A percentile compares a stretch with the other conserved stretches of the same genome.
These are phyloP conservation scores for Halictus quadricinctus DNA, from an alignment of 2,888 invertebrate genomes.

Conservation along the genomic window DNA sequence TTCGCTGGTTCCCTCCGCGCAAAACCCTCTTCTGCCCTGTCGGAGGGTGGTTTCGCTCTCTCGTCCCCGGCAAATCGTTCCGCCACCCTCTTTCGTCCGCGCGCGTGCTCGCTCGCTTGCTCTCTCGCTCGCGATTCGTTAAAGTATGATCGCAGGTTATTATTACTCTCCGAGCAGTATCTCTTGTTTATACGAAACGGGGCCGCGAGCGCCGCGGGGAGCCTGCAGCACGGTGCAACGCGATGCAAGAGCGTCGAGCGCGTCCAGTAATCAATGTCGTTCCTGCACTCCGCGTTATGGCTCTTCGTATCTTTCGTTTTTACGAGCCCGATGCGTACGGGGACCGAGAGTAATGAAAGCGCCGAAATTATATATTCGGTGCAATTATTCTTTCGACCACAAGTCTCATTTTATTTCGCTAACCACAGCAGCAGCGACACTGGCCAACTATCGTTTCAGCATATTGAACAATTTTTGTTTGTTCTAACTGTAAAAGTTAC, in stretches of 20 bases:
- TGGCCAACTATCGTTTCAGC: not conserved
- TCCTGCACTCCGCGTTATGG: not conserved
- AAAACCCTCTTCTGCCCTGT: not conserved
- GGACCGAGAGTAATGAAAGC: not conserved
- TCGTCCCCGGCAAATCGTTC: not conserved
- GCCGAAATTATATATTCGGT: not conserved
- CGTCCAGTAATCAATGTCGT: constrained; percentile 4
- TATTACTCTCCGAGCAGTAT: constrained; percentile 9
- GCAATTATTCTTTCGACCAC: not conserved
- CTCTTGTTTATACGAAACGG: not conserved
- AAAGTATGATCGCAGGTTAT: constrained; percentile 28
- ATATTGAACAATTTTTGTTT: not conserved
- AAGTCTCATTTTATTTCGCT: not conserved
- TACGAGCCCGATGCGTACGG: not conserved
- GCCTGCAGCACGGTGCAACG: not conserved
- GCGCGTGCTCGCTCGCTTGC: no score
- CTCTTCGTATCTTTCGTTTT: not conserved
- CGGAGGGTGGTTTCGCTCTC: not conserved
- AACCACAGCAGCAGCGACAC: not conserved
- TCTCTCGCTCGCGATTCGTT: constrained; percentile 7
- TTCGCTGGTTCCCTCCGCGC: not conserved
- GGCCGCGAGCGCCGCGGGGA: not conserved
- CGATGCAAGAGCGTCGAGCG: not conserved
- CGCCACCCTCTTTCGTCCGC: not conserved
- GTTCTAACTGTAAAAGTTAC: no score